Conservation (phyloP, 2,888 invertebrate genomes). For the Drosophila ustulata region DNA sequence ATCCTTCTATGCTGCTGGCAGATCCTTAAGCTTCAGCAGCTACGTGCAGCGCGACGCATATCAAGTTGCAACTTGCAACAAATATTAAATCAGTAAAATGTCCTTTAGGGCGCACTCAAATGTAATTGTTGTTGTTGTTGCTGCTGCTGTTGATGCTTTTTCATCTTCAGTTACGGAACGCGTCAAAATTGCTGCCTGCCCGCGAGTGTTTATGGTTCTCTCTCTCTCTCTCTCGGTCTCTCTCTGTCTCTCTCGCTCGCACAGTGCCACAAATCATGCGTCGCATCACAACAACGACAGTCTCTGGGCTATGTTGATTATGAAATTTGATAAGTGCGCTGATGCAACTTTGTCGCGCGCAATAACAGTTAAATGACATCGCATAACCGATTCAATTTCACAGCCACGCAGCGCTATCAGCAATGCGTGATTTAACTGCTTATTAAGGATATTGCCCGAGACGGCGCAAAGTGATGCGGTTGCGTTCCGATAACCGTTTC, state of each 20-base stretch:
- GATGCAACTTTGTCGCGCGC: neutral
- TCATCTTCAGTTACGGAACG: slow-evolving; percentile 66
- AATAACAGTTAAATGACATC: neutral
- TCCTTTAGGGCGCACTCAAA: slow-evolving; percentile 76
- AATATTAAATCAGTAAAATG: slow-evolving; percentile 79
- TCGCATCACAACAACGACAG: neutral
- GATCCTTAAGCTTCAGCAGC: slow-evolving; percentile 54
- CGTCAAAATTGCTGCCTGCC: slow-evolving; percentile 73
- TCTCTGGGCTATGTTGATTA: neutral
- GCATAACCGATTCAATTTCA: neutral
- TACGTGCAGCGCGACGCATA: slow-evolving; percentile 73
- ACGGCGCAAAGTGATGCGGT: neutral
- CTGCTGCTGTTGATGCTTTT: slow-evolving; percentile 32
- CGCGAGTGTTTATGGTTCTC: slow-evolving; percentile 70
- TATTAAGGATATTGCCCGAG: neutral
- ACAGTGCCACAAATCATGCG: slow-evolving; percentile 35
- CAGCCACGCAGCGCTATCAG: neutral
- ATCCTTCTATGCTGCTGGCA: slow-evolving; percentile 27
- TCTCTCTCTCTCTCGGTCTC: neutral
- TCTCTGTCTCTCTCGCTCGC: slow-evolving; percentile 14
- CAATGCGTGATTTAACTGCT: neutral
- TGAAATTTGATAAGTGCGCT: slow-evolving; percentile 1
- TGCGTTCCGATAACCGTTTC: too few species aligned
- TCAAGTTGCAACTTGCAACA: slow-evolving; percentile 78
- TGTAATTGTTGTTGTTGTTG: slow-evolving; percentile 64